Evolutionary conservation across 2,888 invertebrate genomes (phyloP).

Genomic region (Crocallis elinguaria): DNA sequence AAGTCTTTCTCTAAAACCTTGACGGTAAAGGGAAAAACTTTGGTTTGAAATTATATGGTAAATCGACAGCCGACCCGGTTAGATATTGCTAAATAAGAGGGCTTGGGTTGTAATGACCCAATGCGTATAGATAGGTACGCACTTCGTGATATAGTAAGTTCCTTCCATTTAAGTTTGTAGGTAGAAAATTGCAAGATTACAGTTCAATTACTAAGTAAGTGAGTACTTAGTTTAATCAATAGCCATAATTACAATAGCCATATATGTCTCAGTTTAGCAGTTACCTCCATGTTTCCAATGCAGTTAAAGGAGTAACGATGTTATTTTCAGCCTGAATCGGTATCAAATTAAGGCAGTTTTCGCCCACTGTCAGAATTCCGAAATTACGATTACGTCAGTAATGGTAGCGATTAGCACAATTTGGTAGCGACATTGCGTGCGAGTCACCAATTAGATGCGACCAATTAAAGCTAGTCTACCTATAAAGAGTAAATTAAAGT

Average conservation of each 20-base stretch:
- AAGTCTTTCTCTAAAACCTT: too few species aligned
- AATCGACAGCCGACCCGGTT: too few species aligned
- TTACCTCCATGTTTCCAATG: constrained; percentile 6
- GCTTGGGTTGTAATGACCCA: too few species aligned
- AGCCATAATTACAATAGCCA: constrained; percentile 15
- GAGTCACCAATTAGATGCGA: constrained; percentile 57
- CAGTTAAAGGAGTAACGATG: constrained; percentile 38
- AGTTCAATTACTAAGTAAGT: constrained; percentile 1
- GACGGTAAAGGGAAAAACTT: too few species aligned
- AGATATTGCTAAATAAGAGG: too few species aligned
- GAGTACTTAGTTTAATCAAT: constrained; percentile 18
- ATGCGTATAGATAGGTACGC: neutral
- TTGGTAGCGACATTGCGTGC: constrained; percentile 72
- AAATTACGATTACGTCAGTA: constrained; percentile 61
- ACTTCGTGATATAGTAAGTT: too few species aligned
- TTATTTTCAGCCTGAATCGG: constrained; percentile 56
- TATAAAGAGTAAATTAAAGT: constrained; percentile 52
- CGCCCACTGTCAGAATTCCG: constrained; percentile 67
- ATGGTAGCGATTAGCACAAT: constrained; percentile 68
- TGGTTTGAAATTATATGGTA: too few species aligned
- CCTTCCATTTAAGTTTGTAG: constrained; percentile 17
- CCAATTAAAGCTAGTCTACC: constrained; percentile 61
- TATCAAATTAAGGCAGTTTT: constrained; percentile 63
- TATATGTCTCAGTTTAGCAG: constrained; percentile 22
- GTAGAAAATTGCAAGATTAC: constrained; percentile 22